phyloP scores from a whole-genome alignment of 2,113 vertebrate genomes.

The Seriola rivoliana region DNA sequence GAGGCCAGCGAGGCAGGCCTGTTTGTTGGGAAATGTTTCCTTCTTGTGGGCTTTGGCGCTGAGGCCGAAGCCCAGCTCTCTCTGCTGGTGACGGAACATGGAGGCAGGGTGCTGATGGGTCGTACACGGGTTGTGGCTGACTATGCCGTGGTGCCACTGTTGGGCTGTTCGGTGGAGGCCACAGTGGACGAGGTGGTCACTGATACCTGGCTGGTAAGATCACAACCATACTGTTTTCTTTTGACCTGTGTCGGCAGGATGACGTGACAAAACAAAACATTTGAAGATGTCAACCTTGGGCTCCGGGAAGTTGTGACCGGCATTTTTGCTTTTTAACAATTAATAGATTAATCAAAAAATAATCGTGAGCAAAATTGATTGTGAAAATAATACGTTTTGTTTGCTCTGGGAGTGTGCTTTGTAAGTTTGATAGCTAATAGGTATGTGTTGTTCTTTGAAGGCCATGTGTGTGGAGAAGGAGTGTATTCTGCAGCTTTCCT shows the following conservation, averaged over 20 bases:
- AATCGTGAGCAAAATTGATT: neutral
- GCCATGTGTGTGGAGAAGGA: conserved; percentile 92
- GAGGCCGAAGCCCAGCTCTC: conserved; percentile 88
- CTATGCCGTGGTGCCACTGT: conserved; percentile 93
- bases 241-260: neutral
- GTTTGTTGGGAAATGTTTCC: conserved; percentile 89
- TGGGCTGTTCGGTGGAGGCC: conserved; percentile 90
- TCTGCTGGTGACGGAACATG: conserved; percentile 87
- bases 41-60: conserved; percentile 89
- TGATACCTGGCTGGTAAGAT: conserved; percentile 96
- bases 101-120: conserved; percentile 85
- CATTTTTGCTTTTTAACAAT: too few species aligned
- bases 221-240: neutral
- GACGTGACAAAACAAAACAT: neutral
- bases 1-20: conserved; percentile 85
- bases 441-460: conserved; percentile 73
- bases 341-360: neutral
- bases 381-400: neutral
- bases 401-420: neutral
- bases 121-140: conserved; percentile 88
- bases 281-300: too few species aligned
- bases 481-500: conserved; percentile 85
- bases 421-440: neutral
- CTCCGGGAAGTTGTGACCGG: too few species aligned
- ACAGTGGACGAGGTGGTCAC: conserved; percentile 96